Evolutionary conservation across 2,888 invertebrate species (phyloP).

Genomic region (Phragmatobia fuliginosa): DNA sequence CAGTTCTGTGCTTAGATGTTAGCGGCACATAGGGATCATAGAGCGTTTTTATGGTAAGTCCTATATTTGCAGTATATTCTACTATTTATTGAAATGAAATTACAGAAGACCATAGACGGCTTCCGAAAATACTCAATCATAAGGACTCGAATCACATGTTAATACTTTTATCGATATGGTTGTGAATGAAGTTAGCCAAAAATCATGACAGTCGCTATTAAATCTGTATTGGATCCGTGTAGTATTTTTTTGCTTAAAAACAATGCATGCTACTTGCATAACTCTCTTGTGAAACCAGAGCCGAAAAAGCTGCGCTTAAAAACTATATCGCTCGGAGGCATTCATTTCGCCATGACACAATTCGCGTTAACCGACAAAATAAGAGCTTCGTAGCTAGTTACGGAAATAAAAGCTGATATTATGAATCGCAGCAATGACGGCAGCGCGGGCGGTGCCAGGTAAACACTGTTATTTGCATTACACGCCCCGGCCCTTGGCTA

Average conservation of each 20-base stretch:
- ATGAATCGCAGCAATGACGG: constrained; percentile 69
- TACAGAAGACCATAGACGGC: no score
- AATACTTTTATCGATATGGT: no score
- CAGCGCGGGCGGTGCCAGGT: constrained; percentile 63
- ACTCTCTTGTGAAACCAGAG: constrained; percentile 69
- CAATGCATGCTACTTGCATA: constrained; percentile 75
- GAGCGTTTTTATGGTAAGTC: no score
- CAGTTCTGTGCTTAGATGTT: no score
- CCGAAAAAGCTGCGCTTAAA: constrained; percentile 78
- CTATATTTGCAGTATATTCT: no score
- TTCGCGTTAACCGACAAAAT: constrained; percentile 82
- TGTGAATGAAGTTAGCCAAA: no score
- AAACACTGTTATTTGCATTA: constrained; percentile 80
- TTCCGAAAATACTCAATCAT: no score
- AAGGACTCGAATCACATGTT: no score
- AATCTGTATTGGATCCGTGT: constrained; percentile 58
- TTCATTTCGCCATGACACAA: constrained; percentile 79
- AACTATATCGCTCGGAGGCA: constrained; percentile 78
- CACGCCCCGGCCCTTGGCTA: constrained; percentile 74
- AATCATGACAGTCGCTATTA: no score
- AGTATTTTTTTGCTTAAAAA: constrained; percentile 71
- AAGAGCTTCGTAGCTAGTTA: constrained; percentile 81
- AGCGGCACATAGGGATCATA: no score
- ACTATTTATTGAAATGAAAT: no score
- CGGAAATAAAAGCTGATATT: constrained; percentile 82